Conservation (phyloP, 2,113 vertebrate genomes). For the Apodemus sylvaticus region DNA sequence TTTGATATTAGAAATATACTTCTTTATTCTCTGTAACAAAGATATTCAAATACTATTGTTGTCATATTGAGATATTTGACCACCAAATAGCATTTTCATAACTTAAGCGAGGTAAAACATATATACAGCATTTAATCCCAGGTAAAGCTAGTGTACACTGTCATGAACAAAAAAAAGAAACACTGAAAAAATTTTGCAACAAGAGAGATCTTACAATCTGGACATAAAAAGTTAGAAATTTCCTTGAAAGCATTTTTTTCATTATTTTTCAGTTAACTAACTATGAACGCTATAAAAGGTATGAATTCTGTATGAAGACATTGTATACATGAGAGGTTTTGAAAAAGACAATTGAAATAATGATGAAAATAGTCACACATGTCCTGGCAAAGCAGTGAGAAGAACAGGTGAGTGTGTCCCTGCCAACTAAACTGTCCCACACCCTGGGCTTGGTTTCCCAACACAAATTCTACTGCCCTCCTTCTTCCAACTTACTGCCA, state of each 20-base stretch:
- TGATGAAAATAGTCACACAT: background rate
- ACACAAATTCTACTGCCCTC: background rate
- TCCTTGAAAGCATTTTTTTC: background rate
- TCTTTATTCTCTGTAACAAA: background rate
- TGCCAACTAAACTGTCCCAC: background rate
- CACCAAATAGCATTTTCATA: background rate
- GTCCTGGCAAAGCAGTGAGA: background rate
- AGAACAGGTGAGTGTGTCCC: background rate
- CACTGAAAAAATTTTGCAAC: rapidly evolving
- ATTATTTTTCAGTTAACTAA: background rate
- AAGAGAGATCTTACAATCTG: background rate
- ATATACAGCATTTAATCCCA: background rate
- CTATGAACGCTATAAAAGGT: background rate
- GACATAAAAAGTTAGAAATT: background rate
- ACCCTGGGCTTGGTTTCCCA: background rate
- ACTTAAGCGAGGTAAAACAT: background rate
- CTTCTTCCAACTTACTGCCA: background rate
- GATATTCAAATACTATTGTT: background rate
- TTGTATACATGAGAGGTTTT: too few species aligned
- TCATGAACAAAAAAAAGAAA: background rate
- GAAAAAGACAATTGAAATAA: background rate
- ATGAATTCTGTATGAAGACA: background rate
- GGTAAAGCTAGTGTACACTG: background rate
- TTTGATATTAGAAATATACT: background rate
- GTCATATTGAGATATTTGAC: background rate